Percentiles rank a stretch among this genome's conserved stretches.
These are phyloP conservation scores for Eupithecia centaureata DNA, from an alignment of 2,888 invertebrate species.

Conservation along the genomic window DNA sequence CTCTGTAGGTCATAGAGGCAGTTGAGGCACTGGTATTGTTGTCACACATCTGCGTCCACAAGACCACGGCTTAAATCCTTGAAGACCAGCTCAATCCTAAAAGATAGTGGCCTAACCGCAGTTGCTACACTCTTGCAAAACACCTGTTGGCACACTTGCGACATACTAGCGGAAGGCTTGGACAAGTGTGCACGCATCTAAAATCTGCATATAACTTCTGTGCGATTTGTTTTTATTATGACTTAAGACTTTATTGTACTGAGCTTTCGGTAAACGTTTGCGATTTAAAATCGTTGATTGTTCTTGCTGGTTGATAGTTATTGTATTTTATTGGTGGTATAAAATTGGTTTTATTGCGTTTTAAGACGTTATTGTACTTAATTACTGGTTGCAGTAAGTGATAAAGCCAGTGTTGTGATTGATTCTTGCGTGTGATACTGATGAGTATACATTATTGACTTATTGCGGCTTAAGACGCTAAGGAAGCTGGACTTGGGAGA, in stretches of 20 bases:
- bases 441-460: not conserved
- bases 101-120: slow-evolving; percentile 17
- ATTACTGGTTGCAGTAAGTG: not conserved
- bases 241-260: not conserved
- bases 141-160: slow-evolving; percentile 25
- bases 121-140: slow-evolving; percentile 21
- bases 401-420: not conserved
- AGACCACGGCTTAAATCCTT: slow-evolving; percentile 66
- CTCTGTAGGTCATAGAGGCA: no score
- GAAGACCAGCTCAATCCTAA: slow-evolving; percentile 45
- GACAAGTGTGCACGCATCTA: slow-evolving; percentile 42
- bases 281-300: no score
- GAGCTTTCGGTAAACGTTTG: no score
- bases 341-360: not conserved
- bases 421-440: no score
- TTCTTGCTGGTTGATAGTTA: not conserved
- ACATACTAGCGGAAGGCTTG: slow-evolving; percentile 44
- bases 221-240: not conserved
- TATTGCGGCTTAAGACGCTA: not conserved
- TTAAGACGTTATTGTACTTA: not conserved
- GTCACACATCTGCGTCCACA: slow-evolving; percentile 39
- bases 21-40: no score
- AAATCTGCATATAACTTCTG: not conserved
- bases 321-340: not conserved
- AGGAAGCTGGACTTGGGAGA: not conserved